phyloP scores from a whole-genome alignment of 2,888 invertebrate species.

The Cephus sareptanus region DNA sequence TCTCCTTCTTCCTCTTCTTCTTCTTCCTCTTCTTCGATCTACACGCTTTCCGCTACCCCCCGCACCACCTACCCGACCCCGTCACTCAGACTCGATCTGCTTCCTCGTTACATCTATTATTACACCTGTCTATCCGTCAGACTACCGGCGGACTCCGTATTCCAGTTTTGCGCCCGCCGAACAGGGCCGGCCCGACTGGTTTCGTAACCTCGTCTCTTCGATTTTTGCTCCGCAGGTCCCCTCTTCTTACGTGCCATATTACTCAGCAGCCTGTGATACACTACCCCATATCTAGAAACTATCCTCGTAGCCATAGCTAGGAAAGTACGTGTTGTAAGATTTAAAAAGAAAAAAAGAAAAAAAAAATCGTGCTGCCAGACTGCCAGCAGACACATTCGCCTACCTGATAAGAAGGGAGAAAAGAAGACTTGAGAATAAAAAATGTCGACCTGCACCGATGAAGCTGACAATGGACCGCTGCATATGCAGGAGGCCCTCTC shows the following conservation, averaged over 20 bases:
- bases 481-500: conserved; percentile 64
- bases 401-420: conserved; percentile 16
- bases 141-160: conserved; percentile 42
- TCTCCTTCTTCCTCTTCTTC: background rate
- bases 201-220: background rate
- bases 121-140: conserved; percentile 55
- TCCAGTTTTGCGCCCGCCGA: conserved; percentile 51
- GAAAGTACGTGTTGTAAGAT: no score
- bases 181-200: background rate
- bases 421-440: conserved; percentile 22
- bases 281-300: conserved; percentile 30
- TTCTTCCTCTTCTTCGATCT: conserved; percentile 30
- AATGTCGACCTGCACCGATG: conserved; percentile 65
- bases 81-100: conserved; percentile 32
- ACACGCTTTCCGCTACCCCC: conserved; percentile 41
- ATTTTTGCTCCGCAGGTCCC: conserved; percentile 39
- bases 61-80: conserved; percentile 18
- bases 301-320: background rate
- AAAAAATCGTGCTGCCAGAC: no score
- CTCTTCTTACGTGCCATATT: conserved; percentile 59
- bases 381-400: background rate
- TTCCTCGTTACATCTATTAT: conserved; percentile 59
- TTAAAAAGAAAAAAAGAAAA: no score
- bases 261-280: conserved; percentile 61
- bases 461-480: conserved; percentile 57